phyloP scores from a whole-genome alignment of 2,113 vertebrate genomes.

The Anolis sagrei region DNA sequence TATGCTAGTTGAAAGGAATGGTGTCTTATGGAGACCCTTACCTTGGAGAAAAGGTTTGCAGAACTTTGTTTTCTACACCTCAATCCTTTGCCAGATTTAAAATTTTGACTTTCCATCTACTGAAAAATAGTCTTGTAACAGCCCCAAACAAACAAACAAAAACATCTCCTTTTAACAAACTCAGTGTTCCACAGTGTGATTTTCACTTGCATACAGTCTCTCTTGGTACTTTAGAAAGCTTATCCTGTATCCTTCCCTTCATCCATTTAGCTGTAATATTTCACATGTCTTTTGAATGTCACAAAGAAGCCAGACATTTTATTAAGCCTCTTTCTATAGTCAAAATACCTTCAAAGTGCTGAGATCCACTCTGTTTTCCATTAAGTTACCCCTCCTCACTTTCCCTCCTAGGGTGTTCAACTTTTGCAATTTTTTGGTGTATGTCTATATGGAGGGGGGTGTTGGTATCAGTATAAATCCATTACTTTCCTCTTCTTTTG shows the following conservation, averaged over 20 bases:
- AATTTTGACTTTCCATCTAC: not conserved
- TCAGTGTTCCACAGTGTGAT: not conserved
- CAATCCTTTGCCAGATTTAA: not conserved
- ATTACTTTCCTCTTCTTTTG: slow-evolving; percentile 6
- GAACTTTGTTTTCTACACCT: slow-evolving; percentile 1
- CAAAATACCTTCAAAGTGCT: slow-evolving; percentile 20
- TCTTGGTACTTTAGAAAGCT: not conserved
- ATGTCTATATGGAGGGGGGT: too few relatives aligned
- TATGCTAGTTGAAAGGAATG: not conserved
- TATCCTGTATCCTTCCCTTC: not conserved
- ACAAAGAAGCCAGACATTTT: slow-evolving; percentile 9
- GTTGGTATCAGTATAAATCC: slow-evolving; percentile 22
- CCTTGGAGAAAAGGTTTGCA: not conserved
- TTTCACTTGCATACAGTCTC: not conserved
- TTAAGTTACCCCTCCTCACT: not conserved
- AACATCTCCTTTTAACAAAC: not conserved
- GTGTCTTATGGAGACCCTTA: slow-evolving; percentile 31
- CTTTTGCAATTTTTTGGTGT: fast-evolving
- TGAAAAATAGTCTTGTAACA: not conserved
- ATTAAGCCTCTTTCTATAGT: not conserved
- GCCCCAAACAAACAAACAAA: not conserved
- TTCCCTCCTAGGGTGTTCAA: not conserved
- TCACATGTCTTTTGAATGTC: not conserved
- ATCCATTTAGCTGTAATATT: slow-evolving; percentile 14
- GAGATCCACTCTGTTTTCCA: not conserved